phyloP scores from a whole-genome alignment of 1,140 invertebrate species.

The Eufriesea mexicana region DNA sequence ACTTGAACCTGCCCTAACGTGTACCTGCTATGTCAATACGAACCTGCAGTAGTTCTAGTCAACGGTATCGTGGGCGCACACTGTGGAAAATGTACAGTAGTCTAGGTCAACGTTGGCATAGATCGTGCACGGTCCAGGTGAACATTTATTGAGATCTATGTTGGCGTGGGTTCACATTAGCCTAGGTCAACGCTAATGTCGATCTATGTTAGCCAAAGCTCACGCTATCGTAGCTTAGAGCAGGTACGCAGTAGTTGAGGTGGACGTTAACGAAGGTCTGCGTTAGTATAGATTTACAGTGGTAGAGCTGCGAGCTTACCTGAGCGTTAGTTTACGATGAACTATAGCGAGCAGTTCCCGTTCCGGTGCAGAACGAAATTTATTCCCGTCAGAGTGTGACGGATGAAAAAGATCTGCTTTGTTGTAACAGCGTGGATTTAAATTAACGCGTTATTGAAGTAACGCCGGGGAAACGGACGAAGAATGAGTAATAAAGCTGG shows the following conservation, averaged over 20 bases:
- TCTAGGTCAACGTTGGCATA: constrained; percentile 1
- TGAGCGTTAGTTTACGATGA: no score
- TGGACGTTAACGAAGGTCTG: background rate
- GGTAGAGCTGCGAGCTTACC: no score
- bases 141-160: background rate
- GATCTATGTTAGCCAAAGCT: background rate
- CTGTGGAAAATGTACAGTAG: background rate
- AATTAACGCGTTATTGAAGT: background rate
- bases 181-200: constrained; percentile 5
- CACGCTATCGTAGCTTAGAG: background rate
- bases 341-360: no score
- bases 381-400: no score
- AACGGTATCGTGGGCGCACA: no score
- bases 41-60: no score
- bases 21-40: no score
- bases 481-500: background rate
- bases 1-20: no score
- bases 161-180: background rate
- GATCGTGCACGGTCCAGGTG: background rate
- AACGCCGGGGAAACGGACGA: background rate
- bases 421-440: background rate
- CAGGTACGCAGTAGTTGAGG: background rate
- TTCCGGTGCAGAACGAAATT: background rate
- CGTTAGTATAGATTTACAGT: background rate
- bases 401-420: background rate